Base-by-base conservation (phyloP, 2,113 vertebrate species). In the Pachycephala philippinensis region DNA sequence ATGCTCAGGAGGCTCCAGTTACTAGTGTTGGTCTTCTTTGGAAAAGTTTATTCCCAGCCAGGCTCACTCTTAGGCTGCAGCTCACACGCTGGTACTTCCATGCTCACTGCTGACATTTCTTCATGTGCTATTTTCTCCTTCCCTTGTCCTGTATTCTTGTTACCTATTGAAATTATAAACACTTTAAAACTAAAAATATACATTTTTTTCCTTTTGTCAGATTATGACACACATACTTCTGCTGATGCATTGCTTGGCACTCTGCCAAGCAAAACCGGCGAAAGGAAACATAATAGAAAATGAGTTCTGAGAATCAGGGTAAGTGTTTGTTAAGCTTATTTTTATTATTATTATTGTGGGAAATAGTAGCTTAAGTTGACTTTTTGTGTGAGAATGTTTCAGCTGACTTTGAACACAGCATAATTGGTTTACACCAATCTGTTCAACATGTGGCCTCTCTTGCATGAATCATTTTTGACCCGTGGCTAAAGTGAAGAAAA, bases 381-480 rank as follows among this genome's bases (percentile, higher is more conserved):
- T 96, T 96, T 95, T 76, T 90, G 75, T 95, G 92, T 96, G 95
- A 96, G 96, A 94, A 95, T 94, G 82, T 93, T 92, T 96, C 84
- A 94, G 92, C 91, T 96, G 95, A 89, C 87, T 93, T 97, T 76
- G 87, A 93, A 24, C 5, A 7, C 10, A 78, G 33, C 69, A 92
- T 30, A 83, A 74, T 3, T 33, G 74, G 81, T 87, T 94, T 96
- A 33, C 52, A 90, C 4, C 31, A 54, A 47, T 89, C 90, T 92
- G 90, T 91, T 95, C 95, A 88, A 94, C 93, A 82, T 97, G 97
- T 94, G 96, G 95, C 94, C 81, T 91, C 63, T 83, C 80, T 72
- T 65, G 79, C 27, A 94, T 97, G 97, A 97, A 87, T 97, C 97
- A 97, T 87, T 94, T 90, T 57, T 89, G 49, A 93, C 88, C n/a